Conservation (phyloP, 1,140 invertebrate species). For the Diplogasteroides magnus region DNA sequence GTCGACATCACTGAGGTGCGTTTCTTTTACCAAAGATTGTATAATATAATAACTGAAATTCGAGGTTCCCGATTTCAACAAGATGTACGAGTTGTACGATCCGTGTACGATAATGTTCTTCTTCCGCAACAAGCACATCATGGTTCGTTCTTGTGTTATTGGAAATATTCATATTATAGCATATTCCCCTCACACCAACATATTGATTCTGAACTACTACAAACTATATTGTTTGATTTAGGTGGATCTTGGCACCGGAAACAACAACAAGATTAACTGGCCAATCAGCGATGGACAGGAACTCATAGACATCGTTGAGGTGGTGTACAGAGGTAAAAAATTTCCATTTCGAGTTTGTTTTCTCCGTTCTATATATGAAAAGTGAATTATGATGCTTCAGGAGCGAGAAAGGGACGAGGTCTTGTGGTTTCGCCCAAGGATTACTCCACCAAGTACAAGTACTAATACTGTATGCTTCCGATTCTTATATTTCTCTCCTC, state of each 20-base stretch:
- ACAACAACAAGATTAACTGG: conserved; percentile 99
- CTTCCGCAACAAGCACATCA: conserved; percentile 98
- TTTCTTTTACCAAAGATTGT: background rate
- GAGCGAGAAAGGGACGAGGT: conserved; percentile 97
- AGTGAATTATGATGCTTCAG: conserved; percentile 54
- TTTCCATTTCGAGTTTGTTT: conserved; percentile 9
- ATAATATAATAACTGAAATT: background rate
- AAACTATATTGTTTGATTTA: background rate
- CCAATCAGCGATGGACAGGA: conserved; percentile 96
- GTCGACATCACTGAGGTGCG: conserved; percentile 87
- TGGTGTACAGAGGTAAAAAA: conserved; percentile 68
- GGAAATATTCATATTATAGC: background rate
- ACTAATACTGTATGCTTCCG: conserved; percentile 64
- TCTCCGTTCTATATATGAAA: background rate
- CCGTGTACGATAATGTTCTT: conserved; percentile 99
- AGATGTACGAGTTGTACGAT: conserved; percentile 96
- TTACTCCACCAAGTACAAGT: conserved; percentile 99
- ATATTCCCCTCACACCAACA: background rate
- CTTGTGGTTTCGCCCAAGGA: conserved; percentile 98
- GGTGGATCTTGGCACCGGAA: conserved; percentile 78
- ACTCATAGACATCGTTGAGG: conserved; percentile 99
- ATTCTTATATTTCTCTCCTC: background rate
- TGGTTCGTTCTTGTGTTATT: conserved; percentile 72
- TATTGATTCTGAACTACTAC: background rate
- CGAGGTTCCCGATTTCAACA: conserved; percentile 89